Conservation (phyloP, 2,113 vertebrate species). For the Festucalex cinctus region DNA sequence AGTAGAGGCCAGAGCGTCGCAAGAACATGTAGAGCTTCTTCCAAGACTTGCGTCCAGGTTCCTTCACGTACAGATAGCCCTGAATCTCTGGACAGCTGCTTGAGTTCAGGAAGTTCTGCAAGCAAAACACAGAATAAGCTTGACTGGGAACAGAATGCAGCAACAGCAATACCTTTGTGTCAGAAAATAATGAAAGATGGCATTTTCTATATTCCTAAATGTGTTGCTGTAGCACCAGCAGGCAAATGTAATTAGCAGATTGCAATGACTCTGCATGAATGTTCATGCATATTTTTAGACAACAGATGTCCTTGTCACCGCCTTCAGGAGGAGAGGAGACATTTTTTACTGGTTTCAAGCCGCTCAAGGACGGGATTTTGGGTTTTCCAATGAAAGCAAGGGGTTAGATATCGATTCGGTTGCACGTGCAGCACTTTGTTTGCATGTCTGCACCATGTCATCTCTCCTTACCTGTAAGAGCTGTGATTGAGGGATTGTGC, state of each 20-base stretch:
- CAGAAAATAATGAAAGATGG: background rate
- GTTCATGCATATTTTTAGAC: constrained; percentile 20
- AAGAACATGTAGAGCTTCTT: constrained; percentile 92
- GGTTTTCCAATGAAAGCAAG: background rate
- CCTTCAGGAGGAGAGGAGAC: constrained; percentile 7
- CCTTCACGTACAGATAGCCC: constrained; percentile 90
- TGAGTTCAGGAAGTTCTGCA: constrained; percentile 92
- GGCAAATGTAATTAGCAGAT: constrained; percentile 15
- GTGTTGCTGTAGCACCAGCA: constrained; percentile 1
- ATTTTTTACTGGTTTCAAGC: background rate
- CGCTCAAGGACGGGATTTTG: background rate
- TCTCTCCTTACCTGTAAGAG: constrained; percentile 82
- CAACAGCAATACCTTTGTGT: background rate
- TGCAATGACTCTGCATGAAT: constrained; percentile 14
- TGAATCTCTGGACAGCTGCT: constrained; percentile 97
- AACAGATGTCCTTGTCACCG: constrained; percentile 21
- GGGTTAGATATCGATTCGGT: constrained; percentile 1
- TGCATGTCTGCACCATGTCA: constrained; percentile 10
- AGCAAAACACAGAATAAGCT: background rate
- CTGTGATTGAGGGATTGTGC: constrained; percentile 84
- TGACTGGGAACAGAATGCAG: background rate
- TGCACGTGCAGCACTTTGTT: background rate
- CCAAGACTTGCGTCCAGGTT: constrained; percentile 92
- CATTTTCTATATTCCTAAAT: constrained; percentile 10
- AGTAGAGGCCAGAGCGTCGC: constrained; percentile 93